A percentile compares a stretch with the other conserved stretches of the same genome.
Evolutionary conservation across 2,113 vertebrate genomes (phyloP).

Genomic region (Chloebia gouldiae): DNA sequence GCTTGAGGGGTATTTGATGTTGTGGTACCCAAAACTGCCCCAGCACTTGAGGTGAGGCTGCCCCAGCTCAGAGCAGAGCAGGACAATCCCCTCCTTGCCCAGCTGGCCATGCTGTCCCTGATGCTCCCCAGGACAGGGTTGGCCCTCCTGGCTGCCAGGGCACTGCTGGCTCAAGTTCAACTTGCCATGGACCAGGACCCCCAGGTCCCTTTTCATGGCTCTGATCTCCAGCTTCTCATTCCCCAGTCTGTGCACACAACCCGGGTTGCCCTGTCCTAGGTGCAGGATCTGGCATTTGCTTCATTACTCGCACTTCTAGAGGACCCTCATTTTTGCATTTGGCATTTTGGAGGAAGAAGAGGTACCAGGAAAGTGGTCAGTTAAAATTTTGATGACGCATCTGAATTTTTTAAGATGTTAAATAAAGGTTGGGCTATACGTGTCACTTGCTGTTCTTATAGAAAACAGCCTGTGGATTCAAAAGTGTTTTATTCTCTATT

Average conservation of each 20-base stretch:
- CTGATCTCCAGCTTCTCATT: neutral
- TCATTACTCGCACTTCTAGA: neutral
- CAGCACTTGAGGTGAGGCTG: accelerated
- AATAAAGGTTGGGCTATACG: neutral
- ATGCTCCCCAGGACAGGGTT: neutral
- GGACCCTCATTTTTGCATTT: neutral
- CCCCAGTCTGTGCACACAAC: neutral
- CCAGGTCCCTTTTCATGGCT: accelerated
- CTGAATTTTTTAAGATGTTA: neutral
- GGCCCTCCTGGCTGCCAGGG: neutral
- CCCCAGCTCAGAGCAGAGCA: neutral
- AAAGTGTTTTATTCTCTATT: neutral
- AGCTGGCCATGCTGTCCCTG: neutral
- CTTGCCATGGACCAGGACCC: neutral
- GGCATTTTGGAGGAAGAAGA: neutral
- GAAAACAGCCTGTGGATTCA: neutral
- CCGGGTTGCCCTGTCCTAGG: neutral
- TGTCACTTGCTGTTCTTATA: neutral
- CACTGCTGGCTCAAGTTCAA: accelerated
- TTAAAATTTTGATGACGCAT: neutral
- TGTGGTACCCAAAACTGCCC: accelerated
- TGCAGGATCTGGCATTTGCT: neutral
- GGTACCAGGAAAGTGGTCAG: neutral
- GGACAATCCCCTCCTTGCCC: neutral
- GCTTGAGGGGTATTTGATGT: too few relatives aligned